Base-by-base conservation (phyloP, 2,113 vertebrate genomes). In the Agapornis roseicollis region DNA sequence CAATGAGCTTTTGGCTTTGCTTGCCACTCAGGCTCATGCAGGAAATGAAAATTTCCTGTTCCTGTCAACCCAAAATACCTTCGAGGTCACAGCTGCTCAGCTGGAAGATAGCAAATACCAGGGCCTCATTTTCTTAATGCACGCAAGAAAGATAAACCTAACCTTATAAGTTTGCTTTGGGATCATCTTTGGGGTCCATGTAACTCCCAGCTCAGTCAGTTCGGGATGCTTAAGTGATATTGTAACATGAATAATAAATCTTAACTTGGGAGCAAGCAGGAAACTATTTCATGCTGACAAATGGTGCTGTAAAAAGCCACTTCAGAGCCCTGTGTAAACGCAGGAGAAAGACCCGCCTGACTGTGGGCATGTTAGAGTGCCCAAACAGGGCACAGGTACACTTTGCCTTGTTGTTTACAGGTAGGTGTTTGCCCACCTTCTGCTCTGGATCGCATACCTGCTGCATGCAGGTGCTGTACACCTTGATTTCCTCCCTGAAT, bases 41-140 rank as follows among this genome's bases (percentile, higher is more conserved):
- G 39, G 49, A 91, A 95, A 93, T 68, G 47, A 85, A 78, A 88
- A 89, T 88, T 74, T 92, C 80, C 77, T 90, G 69, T 81, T 81
- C 47, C 71, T 69, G 49, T 69, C 69, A 82, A 72, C 47, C 41
- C 68, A 65, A 92, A 90, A 86, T 70, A 39, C 35, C 55, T 84
- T n/a, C 3, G 4, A 84, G 70, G 72, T 94, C 80, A 86, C 76
- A 91, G 25, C 22, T 65, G 35, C 55, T 78, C 55, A 64, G 55
- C 29, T 83, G 70, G 56, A 85, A 85, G 65, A 33, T 1, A n/a
- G 33, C 47, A 91, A 91, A 83, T 88, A 58, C 19, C 82, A 70
- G 24, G 64, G 80, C 39, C 46, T 74, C 3, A 1, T 64, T 80
- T 88, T 61, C 47, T 86, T 78, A 86, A 91, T 74, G 81, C 28